These are phyloP conservation scores for Ephestia elutella DNA, from an alignment of 1,140 invertebrate species.

Conservation along the genomic window DNA sequence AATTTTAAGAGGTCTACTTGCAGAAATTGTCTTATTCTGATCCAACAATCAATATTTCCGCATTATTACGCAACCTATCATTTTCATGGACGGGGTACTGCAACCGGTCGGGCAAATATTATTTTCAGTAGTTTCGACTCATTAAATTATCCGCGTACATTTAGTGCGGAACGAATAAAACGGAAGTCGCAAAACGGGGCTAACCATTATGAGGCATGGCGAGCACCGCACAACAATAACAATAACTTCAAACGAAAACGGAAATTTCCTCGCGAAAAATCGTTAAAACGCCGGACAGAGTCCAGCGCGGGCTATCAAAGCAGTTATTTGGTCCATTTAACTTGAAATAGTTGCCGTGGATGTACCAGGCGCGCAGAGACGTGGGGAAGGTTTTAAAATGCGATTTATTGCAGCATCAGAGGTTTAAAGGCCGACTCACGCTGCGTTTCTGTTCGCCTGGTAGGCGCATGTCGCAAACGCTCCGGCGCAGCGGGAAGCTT, in stretches of 20 bases:
- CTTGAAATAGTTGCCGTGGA: conserved; percentile 51
- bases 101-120: background rate
- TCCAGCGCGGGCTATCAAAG: conserved; percentile 40
- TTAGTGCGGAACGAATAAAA: conserved; percentile 13
- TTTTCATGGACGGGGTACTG: background rate
- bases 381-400: conserved; percentile 47
- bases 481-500: conserved; percentile 31
- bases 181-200: conserved; percentile 6
- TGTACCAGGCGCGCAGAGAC: conserved; percentile 35
- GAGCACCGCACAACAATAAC: conserved; percentile 39
- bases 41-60: no score
- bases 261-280: conserved; percentile 58
- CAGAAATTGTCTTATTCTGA: no score
- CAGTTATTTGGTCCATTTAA: conserved; percentile 61
- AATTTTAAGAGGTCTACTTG: no score
- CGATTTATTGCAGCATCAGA: conserved; percentile 45
- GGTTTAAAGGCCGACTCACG: conserved; percentile 36
- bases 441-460: conserved; percentile 38
- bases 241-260: conserved; percentile 54
- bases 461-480: conserved; percentile 45
- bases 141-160: conserved; percentile 3
- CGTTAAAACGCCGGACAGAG: conserved; percentile 41
- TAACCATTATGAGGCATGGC: conserved; percentile 10
- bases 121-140: background rate
- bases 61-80: background rate